phyloP scores from a whole-genome alignment of 53 echinoderm and acorn worm species.

The Pentamera pediparva region DNA sequence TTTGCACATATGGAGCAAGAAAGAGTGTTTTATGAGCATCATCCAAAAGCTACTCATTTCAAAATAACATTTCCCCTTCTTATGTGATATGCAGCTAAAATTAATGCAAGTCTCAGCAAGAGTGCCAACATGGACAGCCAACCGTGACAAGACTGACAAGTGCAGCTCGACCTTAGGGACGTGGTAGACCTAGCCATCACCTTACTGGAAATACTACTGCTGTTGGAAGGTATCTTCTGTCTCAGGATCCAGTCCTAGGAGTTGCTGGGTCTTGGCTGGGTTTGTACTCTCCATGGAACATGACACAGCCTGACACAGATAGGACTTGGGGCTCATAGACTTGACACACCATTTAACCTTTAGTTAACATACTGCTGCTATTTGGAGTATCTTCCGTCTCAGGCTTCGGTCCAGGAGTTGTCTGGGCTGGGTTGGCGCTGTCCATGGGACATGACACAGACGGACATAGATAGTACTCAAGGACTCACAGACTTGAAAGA shows the following conservation, averaged over 20 bases:
- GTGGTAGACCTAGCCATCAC: no score
- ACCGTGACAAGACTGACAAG: no score
- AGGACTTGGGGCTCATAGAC: slow-evolving; percentile 70
- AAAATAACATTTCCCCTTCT: no score
- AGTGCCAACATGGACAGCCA: no score
- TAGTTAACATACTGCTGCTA: slow-evolving; percentile 11
- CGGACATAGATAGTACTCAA: slow-evolving; percentile 80
- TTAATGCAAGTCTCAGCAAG: no score
- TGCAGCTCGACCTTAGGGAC: no score
- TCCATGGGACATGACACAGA: slow-evolving; percentile 88
- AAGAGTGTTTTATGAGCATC: no score
- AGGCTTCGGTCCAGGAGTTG: slow-evolving; percentile 79
- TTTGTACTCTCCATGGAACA: slow-evolving; percentile 92
- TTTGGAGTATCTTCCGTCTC: slow-evolving; percentile 31
- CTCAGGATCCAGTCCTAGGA: slow-evolving; percentile 76
- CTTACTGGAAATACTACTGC: slow-evolving; percentile 9
- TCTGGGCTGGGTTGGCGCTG: slow-evolving; percentile 88
- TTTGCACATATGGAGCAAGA: no score
- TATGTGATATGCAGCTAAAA: no score
- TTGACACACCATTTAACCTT: no score
- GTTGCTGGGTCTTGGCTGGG: slow-evolving; percentile 84
- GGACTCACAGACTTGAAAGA: slow-evolving; percentile 72
- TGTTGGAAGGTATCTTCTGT: slow-evolving; percentile 14
- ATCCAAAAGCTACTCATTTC: no score
- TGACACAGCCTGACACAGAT: slow-evolving; percentile 81